These are phyloP conservation scores for Abrostola tripartita DNA, from an alignment of 2,888 invertebrate genomes.

Conservation along the genomic window DNA sequence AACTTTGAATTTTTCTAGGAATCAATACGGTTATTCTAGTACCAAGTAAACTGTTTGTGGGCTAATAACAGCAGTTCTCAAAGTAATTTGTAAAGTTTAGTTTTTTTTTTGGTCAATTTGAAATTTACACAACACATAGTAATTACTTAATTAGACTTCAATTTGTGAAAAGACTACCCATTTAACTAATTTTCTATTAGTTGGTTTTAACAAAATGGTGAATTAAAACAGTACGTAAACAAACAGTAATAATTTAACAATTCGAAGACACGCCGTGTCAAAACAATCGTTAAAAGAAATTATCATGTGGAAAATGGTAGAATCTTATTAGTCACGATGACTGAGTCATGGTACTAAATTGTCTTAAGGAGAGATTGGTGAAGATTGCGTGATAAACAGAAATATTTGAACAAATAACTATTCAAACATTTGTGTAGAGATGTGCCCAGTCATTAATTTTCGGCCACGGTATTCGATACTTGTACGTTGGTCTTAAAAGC, in stretches of 20 bases:
- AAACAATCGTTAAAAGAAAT: slow-evolving; percentile 38
- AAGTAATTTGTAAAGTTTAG: not conserved
- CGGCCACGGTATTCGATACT: slow-evolving; percentile 75
- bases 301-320: slow-evolving; percentile 32
- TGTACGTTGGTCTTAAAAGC: slow-evolving; percentile 75
- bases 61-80: not conserved
- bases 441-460: slow-evolving; percentile 74
- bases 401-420: slow-evolving; percentile 65
- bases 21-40: slow-evolving; percentile 1
- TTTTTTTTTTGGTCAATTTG: not conserved
- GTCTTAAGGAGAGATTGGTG: slow-evolving; percentile 43
- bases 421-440: slow-evolving; percentile 73
- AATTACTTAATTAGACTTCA: not conserved
- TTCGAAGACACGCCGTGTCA: slow-evolving; percentile 26
- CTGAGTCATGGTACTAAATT: slow-evolving; percentile 42
- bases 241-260: slow-evolving; percentile 1
- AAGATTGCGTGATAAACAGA: slow-evolving; percentile 67
- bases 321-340: slow-evolving; percentile 51
- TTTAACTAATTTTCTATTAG: not conserved
- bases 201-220: too few species aligned
- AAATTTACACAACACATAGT: not conserved
- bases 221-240: not conserved
- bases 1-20: not conserved
- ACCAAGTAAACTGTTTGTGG: slow-evolving; percentile 1
- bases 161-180: not conserved